phyloP scores from a whole-genome alignment of 2,797 vertebrate species.

The Echiichthys vipera region DNA sequence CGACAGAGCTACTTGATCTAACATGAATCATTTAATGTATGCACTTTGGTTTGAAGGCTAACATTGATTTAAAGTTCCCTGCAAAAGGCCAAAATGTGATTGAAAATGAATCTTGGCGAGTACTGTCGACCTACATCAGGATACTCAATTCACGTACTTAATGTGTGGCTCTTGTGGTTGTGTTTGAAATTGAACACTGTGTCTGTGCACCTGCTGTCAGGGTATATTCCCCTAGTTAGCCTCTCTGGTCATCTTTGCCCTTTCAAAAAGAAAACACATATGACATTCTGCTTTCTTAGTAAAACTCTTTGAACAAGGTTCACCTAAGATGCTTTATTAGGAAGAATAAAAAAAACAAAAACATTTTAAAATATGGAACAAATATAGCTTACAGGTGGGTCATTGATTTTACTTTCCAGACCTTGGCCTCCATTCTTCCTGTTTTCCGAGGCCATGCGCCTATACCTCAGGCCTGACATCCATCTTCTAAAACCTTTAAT shows the following conservation, averaged over 20 bases:
- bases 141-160: slow-evolving; percentile 56
- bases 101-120: slow-evolving; percentile 77
- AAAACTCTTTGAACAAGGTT: slow-evolving; percentile 44
- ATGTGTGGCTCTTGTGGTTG: slow-evolving; percentile 43
- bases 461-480: slow-evolving; percentile 16
- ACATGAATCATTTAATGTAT: slow-evolving; percentile 82
- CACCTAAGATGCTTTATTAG: slow-evolving; percentile 27
- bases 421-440: slow-evolving; percentile 12
- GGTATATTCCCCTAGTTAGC: slow-evolving; percentile 69
- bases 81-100: slow-evolving; percentile 81
- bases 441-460: slow-evolving; percentile 24
- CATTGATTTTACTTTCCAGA: slow-evolving; percentile 43
- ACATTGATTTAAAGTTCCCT: slow-evolving; percentile 80
- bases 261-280: slow-evolving; percentile 73
- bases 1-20: slow-evolving; percentile 74
- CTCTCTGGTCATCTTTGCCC: slow-evolving; percentile 71
- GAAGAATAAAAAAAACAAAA: background rate
- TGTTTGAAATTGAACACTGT: slow-evolving; percentile 69
- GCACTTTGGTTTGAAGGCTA: slow-evolving; percentile 80
- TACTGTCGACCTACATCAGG: slow-evolving; percentile 54
- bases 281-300: slow-evolving; percentile 66
- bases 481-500: slow-evolving; percentile 24
- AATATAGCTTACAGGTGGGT: background rate
- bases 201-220: slow-evolving; percentile 70
- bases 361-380: slow-evolving; percentile 36